These are phyloP conservation scores for Charadrius vociferus DNA, from an alignment of 2,113 vertebrate species.

Conservation along the genomic window DNA sequence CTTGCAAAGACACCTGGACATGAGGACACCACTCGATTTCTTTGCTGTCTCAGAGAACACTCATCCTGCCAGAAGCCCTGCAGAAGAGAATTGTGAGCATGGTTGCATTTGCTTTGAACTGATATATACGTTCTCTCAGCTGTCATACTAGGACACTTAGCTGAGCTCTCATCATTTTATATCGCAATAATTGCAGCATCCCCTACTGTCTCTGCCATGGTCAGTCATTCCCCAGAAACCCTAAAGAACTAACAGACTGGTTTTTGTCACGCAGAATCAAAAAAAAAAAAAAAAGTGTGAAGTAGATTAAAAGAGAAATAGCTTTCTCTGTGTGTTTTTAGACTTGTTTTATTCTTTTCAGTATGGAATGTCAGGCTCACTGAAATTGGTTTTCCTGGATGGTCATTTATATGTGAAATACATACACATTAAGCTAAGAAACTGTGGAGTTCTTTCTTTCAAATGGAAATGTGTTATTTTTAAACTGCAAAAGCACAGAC, in stretches of 20 bases:
- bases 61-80: background rate
- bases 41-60: background rate
- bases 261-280: conserved; percentile 4
- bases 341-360: conserved; percentile 38
- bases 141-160: background rate
- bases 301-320: conserved; percentile 43
- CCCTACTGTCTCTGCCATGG: background rate
- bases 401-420: conserved; percentile 52
- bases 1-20: background rate
- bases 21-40: background rate
- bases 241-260: background rate
- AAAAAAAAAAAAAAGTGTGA: conserved; percentile 2
- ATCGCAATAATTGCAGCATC: conserved; percentile 1
- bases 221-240: conserved; percentile 21
- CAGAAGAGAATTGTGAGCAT: background rate
- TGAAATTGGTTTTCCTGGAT: conserved; percentile 18
- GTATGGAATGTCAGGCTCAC: background rate
- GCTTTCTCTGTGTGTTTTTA: background rate
- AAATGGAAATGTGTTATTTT: conserved; percentile 37
- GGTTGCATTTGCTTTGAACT: background rate
- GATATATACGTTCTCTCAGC: background rate
- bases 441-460: conserved; percentile 12
- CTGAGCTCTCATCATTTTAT: background rate
- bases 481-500: conserved; percentile 1
- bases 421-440: conserved; percentile 20